Percentiles rank a stretch among this genome's conserved stretches.
Conservation (phyloP, 2,888 invertebrate genomes). For the Dicroscelio sp. region DNA sequence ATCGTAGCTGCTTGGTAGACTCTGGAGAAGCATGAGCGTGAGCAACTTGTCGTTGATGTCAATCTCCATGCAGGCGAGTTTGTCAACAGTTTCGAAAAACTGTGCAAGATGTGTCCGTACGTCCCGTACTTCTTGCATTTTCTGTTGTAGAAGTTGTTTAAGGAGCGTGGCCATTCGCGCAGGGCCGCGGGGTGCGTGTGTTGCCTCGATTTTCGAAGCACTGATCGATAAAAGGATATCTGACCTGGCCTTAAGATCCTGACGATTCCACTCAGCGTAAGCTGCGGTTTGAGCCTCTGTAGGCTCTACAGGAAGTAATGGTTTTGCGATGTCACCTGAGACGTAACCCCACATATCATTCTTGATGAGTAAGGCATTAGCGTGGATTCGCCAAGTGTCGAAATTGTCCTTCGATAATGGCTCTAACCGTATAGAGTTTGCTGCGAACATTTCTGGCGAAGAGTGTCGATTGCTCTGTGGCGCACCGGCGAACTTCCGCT, state of each 20-base stretch:
- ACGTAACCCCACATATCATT: slow-evolving; percentile 80
- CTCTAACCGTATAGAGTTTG: neutral
- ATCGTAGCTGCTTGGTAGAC: slow-evolving; percentile 75
- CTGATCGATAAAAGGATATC: slow-evolving; percentile 53
- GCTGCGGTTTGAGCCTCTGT: neutral
- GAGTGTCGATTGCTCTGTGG: no score
- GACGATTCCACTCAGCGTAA: neutral
- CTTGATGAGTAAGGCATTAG: slow-evolving; percentile 73
- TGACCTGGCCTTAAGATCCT: slow-evolving; percentile 57
- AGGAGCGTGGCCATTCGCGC: slow-evolving; percentile 62
- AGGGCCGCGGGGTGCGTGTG: slow-evolving; percentile 52
- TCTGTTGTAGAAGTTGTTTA: slow-evolving; percentile 46
- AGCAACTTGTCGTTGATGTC: slow-evolving; percentile 74
- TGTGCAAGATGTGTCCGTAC: slow-evolving; percentile 63
- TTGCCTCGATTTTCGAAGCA: slow-evolving; percentile 37
- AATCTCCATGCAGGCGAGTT: slow-evolving; percentile 74
- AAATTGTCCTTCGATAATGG: slow-evolving; percentile 57
- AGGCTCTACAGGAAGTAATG: neutral
- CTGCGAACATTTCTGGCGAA: no score
- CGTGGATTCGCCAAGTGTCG: slow-evolving; percentile 77
- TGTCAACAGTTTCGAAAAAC: slow-evolving; percentile 81
- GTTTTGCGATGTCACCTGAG: slow-evolving; percentile 49
- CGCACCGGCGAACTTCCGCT: no score
- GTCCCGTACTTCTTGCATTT: slow-evolving; percentile 66
- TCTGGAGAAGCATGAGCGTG: slow-evolving; percentile 74